Base-by-base conservation (phyloP, 2,113 vertebrate species). In the Actenoides lindsayi region DNA sequence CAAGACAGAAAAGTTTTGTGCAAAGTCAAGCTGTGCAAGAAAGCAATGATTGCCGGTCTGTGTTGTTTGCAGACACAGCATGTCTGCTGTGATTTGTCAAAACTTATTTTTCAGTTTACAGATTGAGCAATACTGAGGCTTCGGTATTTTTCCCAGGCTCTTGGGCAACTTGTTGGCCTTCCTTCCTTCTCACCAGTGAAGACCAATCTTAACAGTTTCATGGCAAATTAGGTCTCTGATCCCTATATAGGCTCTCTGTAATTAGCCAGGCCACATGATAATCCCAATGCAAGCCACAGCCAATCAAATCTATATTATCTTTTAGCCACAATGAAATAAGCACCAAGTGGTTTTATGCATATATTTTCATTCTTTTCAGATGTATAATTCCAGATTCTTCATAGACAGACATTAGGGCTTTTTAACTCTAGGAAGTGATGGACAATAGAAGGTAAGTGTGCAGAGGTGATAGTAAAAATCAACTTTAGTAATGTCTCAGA, bases 71-170 rank as follows among this genome's bases (percentile, higher is more conserved):
- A 94, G 81, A 51, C 18, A 2, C 56, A 89, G 83, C 54, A 64
- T 7, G 53, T 82, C 78, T 79, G 81, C 53, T 87, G 67, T 71
- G 48, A 84, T 89, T 87, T 53, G 42, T 79, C 65, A 92, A 89
- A 91, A 87, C 33, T 62, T 64, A 94, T 84, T 94, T 91, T 95
- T 93, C 76, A 53, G 35, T 41, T 78, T 69, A 60, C 21, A 57
- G 27, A 85, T 79, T 82, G 48, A 79, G 77, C 74, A 94, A 79
- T 57, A n/a, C 11, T 68, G 42, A 95, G 24, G 48, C 27, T 94
- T 87, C 65, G 35, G 33, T 82, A 24, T 9, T 89, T 75, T 68
- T 87, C 33, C 35, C 81, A 87, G 35, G 53, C 30, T 89, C 69
- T 78, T 53, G 48, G 62, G 67, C 50, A 94, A 95, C 24, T 37